These are phyloP conservation scores for Scolopax bukidnonensis DNA, from an alignment of 2,797 vertebrate species.

Conservation along the genomic window DNA sequence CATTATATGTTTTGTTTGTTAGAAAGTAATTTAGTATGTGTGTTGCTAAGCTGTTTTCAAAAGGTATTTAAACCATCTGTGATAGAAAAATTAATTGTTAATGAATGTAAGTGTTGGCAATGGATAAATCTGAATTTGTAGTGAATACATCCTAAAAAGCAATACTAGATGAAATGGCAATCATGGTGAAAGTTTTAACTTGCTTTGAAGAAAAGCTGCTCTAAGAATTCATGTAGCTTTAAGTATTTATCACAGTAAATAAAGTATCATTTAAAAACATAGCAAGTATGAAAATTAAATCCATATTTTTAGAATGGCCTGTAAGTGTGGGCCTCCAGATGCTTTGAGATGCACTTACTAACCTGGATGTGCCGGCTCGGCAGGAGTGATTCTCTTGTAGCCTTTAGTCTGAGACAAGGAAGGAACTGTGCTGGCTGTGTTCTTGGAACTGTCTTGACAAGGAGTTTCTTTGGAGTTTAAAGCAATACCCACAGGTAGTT, in stretches of 20 bases:
- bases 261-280: neutral
- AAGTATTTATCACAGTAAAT: neutral
- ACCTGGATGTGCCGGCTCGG: neutral
- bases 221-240: neutral
- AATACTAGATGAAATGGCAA: neutral
- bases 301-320: neutral
- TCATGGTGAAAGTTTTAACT: neutral
- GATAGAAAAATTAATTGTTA: neutral
- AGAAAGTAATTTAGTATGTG: neutral
- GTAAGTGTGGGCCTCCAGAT: neutral
- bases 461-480: neutral
- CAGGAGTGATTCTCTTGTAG: neutral
- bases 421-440: neutral
- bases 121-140: neutral
- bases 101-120: neutral
- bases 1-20: neutral
- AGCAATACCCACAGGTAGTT: neutral
- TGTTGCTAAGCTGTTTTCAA: neutral
- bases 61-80: neutral
- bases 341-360: neutral
- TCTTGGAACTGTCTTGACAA: neutral
- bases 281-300: neutral
- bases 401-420: neutral
- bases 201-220: neutral
- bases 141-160: neutral